Base-by-base conservation (phyloP, 2,797 vertebrate species). In the Crocidura indochinensis region DNA sequence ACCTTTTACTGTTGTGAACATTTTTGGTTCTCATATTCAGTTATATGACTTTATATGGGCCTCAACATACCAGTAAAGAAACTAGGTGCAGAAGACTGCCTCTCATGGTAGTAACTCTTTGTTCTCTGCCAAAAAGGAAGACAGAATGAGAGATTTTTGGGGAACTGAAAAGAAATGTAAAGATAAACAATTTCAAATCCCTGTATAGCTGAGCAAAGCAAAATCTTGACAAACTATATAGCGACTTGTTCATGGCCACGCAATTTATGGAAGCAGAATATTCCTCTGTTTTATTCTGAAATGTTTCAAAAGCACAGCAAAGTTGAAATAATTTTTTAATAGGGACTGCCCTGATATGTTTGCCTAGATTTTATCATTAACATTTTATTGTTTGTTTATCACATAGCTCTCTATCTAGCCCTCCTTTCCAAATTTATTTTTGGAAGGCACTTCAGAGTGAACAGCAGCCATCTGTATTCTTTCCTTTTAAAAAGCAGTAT, bases 321-420 rank as follows among this genome's bases (percentile, higher is more conserved):
- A 87, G 51, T 44, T 74, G 38, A 67, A 91, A 76, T 24, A 64
- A 87, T 27, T 53, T 67, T 95, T 84, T 60, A 38, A 46, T 12
- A 76, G 65, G 26, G 17, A 64, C 87, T 17, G 62, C 20, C 3
- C 1, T 74, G 38, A 46, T 53, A 14, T 15, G 15, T 9, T 49
- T 87, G 81, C n/a, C n/a, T 91, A 76, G 44, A 82, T 82, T 89
- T 79, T 92, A 64, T 20, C 1, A 1, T 83, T 72, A 87, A 29
- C 26, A 26, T 92, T 82, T 91, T 77, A 82, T 67, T 46, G 71
- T 78, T 83, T 44, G 29, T 73, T 89, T 83, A 84, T 87, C 68
- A 84, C 17, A 10, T 64, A 29, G 38, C 47, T 81, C 44, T 29
- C 15, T 15, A 53, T n/a, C 17, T 68, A 22, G 3, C 51, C 11